A percentile compares a stretch with the other conserved stretches of the same genome.
Evolutionary conservation across 2,888 invertebrate genomes (phyloP).

Genomic region (Dynastes grantii): DNA sequence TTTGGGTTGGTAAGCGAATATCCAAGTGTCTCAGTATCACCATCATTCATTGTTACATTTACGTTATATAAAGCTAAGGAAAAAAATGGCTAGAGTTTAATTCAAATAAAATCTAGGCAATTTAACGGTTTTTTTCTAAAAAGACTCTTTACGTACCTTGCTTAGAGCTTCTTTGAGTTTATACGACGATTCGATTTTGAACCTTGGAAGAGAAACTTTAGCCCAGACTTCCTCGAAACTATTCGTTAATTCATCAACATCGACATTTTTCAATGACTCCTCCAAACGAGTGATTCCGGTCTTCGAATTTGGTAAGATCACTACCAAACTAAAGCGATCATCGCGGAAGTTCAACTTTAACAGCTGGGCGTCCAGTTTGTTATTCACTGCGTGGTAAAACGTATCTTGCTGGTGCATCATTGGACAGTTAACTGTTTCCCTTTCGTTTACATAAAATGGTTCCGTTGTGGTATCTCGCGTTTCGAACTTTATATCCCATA

Average conservation of each 20-base stretch:
- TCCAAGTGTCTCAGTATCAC: no score
- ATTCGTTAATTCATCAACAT: conserved; percentile 59
- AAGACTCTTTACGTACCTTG: conserved; percentile 75
- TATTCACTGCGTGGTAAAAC: conserved; percentile 72
- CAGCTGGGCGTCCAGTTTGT: conserved; percentile 75
- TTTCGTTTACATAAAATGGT: conserved; percentile 77
- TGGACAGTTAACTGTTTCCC: conserved; percentile 75
- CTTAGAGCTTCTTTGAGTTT: conserved; percentile 76
- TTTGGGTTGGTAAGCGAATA: no score
- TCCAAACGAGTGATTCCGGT: conserved; percentile 74
- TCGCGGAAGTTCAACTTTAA: conserved; percentile 83
- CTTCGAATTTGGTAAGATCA: conserved; percentile 81
- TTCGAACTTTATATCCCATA: conserved; percentile 82
- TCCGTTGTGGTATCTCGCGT: conserved; percentile 72
- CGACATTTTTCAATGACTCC: conserved; percentile 70
- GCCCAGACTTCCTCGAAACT: conserved; percentile 67
- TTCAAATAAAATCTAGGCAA: no score
- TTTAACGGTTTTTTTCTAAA: not conserved
- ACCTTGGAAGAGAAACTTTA: conserved; percentile 82
- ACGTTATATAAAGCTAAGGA: no score
- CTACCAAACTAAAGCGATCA: conserved; percentile 80
- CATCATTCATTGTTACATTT: no score
- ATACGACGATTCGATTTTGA: conserved; percentile 83
- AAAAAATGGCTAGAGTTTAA: no score
- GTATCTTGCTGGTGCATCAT: conserved; percentile 80